Percentiles rank a stretch among this genome's conserved stretches.
These are phyloP conservation scores for Raja brachyura DNA, from an alignment of 2,113 vertebrate genomes.

Conservation along the genomic window DNA sequence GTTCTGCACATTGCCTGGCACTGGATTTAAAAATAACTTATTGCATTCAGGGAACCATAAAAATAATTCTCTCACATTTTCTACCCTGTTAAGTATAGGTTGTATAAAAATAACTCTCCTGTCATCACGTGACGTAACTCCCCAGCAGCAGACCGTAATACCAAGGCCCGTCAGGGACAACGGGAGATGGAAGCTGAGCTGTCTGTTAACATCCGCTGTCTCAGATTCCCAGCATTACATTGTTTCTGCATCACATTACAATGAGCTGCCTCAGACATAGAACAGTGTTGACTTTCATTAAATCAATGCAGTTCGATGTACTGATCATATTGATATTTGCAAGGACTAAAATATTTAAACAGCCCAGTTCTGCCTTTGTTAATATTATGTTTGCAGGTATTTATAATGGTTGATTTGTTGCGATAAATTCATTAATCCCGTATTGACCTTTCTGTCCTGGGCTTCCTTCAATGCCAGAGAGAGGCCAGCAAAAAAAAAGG, in stretches of 20 bases:
- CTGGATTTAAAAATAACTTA: background rate
- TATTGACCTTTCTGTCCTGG: no score
- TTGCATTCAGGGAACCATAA: background rate
- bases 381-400: background rate
- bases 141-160: conserved; percentile 25
- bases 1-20: background rate
- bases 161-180: background rate
- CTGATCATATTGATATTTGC: background rate
- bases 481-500: no score
- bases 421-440: background rate
- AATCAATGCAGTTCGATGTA: background rate
- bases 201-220: background rate
- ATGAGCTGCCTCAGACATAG: background rate
- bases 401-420: background rate
- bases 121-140: background rate
- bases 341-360: conserved; percentile 3
- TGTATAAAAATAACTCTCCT: conserved; percentile 30
- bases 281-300: background rate
- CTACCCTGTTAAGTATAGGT: background rate
- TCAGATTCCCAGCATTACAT: background rate
- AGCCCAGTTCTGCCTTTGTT: background rate
- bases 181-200: no score
- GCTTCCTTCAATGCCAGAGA: no score
- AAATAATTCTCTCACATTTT: background rate
- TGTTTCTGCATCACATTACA: background rate